A percentile compares a stretch with the other conserved stretches of the same genome.
Conservation (phyloP, 2,113 vertebrate species). For the Burhinus oedicnemus region DNA sequence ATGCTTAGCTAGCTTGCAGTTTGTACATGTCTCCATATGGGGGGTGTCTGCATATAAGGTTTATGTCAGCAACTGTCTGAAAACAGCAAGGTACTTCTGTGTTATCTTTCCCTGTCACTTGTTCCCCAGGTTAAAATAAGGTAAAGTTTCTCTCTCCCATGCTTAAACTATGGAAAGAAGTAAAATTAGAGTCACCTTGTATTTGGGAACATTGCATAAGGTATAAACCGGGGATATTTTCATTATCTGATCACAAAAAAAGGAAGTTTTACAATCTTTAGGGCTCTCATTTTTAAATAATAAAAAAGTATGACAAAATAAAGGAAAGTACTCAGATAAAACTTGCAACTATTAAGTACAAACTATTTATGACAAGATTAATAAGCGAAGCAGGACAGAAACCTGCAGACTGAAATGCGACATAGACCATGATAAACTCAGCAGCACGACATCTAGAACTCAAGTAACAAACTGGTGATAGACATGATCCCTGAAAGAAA, state of each 20-base stretch:
- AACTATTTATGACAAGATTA: conserved; percentile 27
- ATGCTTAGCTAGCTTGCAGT: neutral
- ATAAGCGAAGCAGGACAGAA: neutral
- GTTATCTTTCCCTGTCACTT: neutral
- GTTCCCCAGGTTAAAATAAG: neutral
- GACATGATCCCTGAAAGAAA: conserved; percentile 65
- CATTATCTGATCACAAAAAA: neutral
- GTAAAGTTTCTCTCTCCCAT: neutral
- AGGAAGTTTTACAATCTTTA: neutral
- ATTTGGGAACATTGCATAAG: neutral
- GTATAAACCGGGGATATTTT: neutral
- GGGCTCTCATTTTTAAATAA: conserved; percentile 32
- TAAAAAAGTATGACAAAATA: conserved; percentile 25
- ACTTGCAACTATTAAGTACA: neutral
- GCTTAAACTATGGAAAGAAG: neutral
- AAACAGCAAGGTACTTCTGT: neutral
- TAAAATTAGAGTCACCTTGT: neutral
- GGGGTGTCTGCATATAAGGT: neutral
- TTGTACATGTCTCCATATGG: neutral
- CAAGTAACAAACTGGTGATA: conserved; percentile 43
- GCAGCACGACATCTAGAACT: conserved; percentile 62
- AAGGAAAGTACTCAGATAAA: neutral
- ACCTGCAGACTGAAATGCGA: conserved; percentile 26
- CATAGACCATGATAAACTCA: conserved; percentile 8
- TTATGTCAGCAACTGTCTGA: neutral